phyloP scores from a whole-genome alignment of 2,888 invertebrate genomes.

The Eumerus sabulonum region DNA sequence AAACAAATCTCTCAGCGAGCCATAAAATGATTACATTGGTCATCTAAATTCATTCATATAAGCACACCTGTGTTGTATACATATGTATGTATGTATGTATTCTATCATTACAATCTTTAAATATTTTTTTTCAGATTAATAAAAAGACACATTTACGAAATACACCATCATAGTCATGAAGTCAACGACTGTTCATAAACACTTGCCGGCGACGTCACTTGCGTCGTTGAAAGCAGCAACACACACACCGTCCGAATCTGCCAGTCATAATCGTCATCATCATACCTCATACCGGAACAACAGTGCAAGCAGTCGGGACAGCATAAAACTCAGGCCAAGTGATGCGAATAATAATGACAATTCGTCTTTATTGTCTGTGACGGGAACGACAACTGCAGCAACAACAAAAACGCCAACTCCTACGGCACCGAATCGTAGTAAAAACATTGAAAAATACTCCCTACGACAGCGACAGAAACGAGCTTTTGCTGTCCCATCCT shows the following conservation, averaged over 20 bases:
- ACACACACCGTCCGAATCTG: constrained; percentile 29
- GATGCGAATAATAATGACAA: constrained; percentile 69
- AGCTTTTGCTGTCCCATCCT: constrained; percentile 69
- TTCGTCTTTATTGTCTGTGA: constrained; percentile 35
- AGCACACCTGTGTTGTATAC: too few relatives aligned
- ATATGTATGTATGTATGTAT: too few relatives aligned
- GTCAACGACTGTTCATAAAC: constrained; percentile 61
- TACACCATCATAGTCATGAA: constrained; percentile 46
- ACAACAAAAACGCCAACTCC: constrained; percentile 67
- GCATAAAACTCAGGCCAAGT: constrained; percentile 47
- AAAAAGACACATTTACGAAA: constrained; percentile 27
- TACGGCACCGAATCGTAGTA: constrained; percentile 73
- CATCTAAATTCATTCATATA: too few relatives aligned
- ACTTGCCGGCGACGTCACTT: constrained; percentile 49
- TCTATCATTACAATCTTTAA: too few relatives aligned
- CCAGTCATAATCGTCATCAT: constrained; percentile 48
- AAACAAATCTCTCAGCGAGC: too few relatives aligned
- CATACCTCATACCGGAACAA: constrained; percentile 50
- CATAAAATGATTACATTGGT: too few relatives aligned
- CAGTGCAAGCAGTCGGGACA: constrained; percentile 37
- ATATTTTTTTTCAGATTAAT: too few relatives aligned
- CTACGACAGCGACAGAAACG: constrained; percentile 84
- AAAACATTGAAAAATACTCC: constrained; percentile 83
- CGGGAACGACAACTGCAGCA: constrained; percentile 70
- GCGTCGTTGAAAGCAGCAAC: constrained; percentile 33